A percentile compares a stretch with the other conserved stretches of the same genome.
Conservation (phyloP, 2,888 invertebrate species). For the Agapostemon virescens region DNA sequence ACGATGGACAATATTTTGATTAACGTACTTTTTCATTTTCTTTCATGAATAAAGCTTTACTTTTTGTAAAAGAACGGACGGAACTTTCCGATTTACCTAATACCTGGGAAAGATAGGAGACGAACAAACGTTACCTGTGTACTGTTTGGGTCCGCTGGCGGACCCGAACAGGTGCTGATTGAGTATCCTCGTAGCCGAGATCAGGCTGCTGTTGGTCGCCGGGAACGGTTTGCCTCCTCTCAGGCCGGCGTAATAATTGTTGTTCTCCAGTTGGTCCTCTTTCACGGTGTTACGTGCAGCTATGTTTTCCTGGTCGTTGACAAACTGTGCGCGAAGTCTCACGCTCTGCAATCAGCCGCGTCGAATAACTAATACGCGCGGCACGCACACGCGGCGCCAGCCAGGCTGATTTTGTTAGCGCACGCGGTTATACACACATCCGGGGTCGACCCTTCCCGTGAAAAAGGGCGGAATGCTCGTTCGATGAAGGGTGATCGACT, state of each 20-base stretch:
- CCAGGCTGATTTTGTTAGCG: slow-evolving; percentile 13
- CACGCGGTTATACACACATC: slow-evolving; percentile 25
- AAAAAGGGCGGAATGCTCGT: not conserved
- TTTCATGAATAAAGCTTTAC: too few relatives aligned
- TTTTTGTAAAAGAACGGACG: too few relatives aligned
- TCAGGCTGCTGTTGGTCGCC: slow-evolving; percentile 85
- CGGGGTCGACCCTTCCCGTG: not conserved
- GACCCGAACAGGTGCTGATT: slow-evolving; percentile 88
- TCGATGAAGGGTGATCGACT: not conserved
- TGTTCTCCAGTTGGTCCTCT: slow-evolving; percentile 69
- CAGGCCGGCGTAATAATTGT: slow-evolving; percentile 80
- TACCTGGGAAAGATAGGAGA: not conserved
- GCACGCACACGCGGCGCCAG: slow-evolving; percentile 12
- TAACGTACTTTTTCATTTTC: too few relatives aligned
- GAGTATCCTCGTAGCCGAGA: slow-evolving; percentile 87
- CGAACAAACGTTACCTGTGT: slow-evolving; percentile 72
- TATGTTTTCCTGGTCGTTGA: slow-evolving; percentile 73
- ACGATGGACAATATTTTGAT: too few relatives aligned
- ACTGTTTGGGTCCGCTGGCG: slow-evolving; percentile 80
- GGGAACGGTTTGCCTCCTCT: slow-evolving; percentile 81
- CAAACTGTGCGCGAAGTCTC: slow-evolving; percentile 72
- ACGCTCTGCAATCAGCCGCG: slow-evolving; percentile 72
- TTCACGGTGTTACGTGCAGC: slow-evolving; percentile 60
- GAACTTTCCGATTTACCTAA: too few relatives aligned
- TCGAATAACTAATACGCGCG: slow-evolving; percentile 43